Evolutionary conservation across 1,140 invertebrate genomes (phyloP).

Genomic region (Drosophila takahashii): DNA sequence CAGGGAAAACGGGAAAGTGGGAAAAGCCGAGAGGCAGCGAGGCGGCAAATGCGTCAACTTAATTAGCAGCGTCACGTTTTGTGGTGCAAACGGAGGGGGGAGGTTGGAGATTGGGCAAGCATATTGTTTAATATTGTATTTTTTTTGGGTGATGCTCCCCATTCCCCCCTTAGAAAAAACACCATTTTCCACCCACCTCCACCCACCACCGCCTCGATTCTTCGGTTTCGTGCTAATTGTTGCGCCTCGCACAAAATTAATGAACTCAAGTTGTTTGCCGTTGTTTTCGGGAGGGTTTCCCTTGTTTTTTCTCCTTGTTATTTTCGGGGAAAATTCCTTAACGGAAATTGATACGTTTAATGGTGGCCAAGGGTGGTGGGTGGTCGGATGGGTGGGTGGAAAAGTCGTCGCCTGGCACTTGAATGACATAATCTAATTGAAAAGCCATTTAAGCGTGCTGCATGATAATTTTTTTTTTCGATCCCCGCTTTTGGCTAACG

Average conservation of each 20-base stretch:
- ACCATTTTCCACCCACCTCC: not conserved
- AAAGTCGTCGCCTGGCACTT: conserved; percentile 50
- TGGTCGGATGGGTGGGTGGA: not conserved
- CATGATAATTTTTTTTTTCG: conserved; percentile 75
- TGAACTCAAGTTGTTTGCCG: conserved; percentile 77
- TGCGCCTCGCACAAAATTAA: conserved; percentile 81
- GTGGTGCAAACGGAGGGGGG: conserved; percentile 8
- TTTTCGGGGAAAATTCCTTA: conserved; percentile 61
- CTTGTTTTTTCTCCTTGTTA: conserved; percentile 17
- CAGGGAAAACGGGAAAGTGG: conserved; percentile 14
- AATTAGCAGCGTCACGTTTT: conserved; percentile 81
- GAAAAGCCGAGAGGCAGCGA: conserved; percentile 48
- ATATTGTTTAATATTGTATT: conserved; percentile 77
- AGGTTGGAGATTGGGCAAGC: conserved; percentile 10
- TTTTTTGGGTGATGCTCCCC: conserved; percentile 14
- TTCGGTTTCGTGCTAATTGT: conserved; percentile 80
- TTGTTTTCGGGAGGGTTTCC: conserved; percentile 39
- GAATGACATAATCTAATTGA: conserved; percentile 83
- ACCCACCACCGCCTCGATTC: conserved; percentile 44
- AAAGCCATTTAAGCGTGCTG: conserved; percentile 81
- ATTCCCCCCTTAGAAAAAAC: conserved; percentile 14
- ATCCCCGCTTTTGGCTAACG: conserved; percentile 33
- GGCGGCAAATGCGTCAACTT: conserved; percentile 78
- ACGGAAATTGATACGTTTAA: conserved; percentile 77
- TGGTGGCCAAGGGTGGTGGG: conserved; percentile 19